Conservation (phyloP, 2,797 vertebrate species). For the Enteromius argenteus region DNA sequence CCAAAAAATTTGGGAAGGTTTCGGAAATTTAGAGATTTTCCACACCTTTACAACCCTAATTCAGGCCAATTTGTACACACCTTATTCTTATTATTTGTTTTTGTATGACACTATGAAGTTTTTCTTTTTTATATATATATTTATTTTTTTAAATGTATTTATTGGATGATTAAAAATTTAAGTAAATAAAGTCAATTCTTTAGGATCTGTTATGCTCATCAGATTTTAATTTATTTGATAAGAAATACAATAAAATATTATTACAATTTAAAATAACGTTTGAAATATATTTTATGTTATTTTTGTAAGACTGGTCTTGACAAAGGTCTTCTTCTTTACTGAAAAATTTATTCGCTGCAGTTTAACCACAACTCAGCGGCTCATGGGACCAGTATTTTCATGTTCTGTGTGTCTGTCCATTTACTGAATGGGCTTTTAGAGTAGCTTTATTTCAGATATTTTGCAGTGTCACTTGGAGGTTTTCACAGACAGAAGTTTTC, state of each 20-base stretch:
- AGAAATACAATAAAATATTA: neutral
- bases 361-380: constrained; percentile 2
- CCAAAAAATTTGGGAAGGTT: neutral
- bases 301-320: neutral
- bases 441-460: neutral
- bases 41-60: neutral
- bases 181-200: neutral
- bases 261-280: neutral
- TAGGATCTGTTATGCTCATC: neutral
- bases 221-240: neutral
- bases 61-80: neutral
- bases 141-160: no score
- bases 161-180: neutral
- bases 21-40: neutral
- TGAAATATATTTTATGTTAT: neutral
- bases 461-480: neutral
- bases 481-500: constrained; percentile 13
- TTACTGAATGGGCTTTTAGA: constrained; percentile 11
- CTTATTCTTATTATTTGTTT: neutral
- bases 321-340: neutral
- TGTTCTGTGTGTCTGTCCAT: neutral
- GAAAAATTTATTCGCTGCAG: neutral
- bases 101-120: neutral
- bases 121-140: neutral
- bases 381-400: neutral